Percentiles rank a stretch among this genome's conserved stretches.
phyloP scores from a whole-genome alignment of 1,140 invertebrate species.

The Atta cephalotes region DNA sequence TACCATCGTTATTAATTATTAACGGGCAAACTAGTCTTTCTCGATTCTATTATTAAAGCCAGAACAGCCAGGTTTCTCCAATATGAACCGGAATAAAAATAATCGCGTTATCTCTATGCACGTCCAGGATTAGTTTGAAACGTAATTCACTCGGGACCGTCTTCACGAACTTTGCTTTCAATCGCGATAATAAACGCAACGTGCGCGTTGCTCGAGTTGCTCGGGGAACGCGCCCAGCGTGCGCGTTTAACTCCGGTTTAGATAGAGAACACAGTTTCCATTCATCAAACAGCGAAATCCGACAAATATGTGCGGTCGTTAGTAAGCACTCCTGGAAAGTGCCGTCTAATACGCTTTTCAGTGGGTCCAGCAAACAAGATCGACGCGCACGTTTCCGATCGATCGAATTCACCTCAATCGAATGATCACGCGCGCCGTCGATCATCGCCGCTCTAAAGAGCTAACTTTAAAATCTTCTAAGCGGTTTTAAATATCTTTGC shows the following conservation, averaged over 20 bases:
- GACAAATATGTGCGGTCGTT: slow-evolving; percentile 69
- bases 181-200: slow-evolving; percentile 64
- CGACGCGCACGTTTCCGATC: slow-evolving; percentile 19
- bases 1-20: slow-evolving; percentile 15
- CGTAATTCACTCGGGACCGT: slow-evolving; percentile 60
- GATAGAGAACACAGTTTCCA: slow-evolving; percentile 59
- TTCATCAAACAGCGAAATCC: slow-evolving; percentile 65
- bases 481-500: slow-evolving; percentile 37
- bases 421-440: slow-evolving; percentile 48
- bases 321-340: slow-evolving; percentile 60
- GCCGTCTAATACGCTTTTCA: slow-evolving; percentile 25
- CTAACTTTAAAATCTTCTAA: slow-evolving; percentile 39
- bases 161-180: slow-evolving; percentile 56
- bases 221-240: slow-evolving; percentile 26
- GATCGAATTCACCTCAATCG: slow-evolving; percentile 32
- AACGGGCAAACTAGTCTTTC: too few relatives aligned
- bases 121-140: slow-evolving; percentile 49
- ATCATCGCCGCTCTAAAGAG: slow-evolving; percentile 29
- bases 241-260: slow-evolving; percentile 55
- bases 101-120: slow-evolving; percentile 48
- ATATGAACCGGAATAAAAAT: neutral
- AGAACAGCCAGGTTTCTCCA: too few relatives aligned
- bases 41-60: neutral
- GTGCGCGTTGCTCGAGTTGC: slow-evolving; percentile 28
- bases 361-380: slow-evolving; percentile 26